Conservation (phyloP, 2,797 vertebrate species). For the Xiphophorus birchmanni region DNA sequence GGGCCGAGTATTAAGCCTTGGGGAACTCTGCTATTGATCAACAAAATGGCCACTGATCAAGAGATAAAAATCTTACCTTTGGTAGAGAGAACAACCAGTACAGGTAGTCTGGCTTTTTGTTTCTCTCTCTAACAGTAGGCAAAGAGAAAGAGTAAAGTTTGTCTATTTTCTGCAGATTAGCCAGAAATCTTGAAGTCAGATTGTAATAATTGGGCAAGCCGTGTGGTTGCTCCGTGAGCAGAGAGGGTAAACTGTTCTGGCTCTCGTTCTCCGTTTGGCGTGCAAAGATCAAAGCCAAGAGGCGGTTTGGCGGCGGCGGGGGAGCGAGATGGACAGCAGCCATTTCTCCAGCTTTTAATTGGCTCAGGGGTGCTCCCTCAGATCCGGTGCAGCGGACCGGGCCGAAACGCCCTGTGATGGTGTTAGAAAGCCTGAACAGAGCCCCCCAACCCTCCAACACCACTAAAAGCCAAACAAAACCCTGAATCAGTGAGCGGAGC, state of each 20-base stretch:
- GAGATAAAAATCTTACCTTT: background rate
- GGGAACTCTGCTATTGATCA: background rate
- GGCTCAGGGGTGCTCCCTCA: conserved; percentile 73
- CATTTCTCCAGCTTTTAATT: conserved; percentile 72
- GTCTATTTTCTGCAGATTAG: conserved; percentile 67
- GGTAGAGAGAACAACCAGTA: background rate
- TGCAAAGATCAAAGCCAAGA: conserved; percentile 76
- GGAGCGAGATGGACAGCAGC: conserved; percentile 69
- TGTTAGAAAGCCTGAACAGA: conserved; percentile 66
- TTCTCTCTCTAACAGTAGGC: conserved; percentile 17
- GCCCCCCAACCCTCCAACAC: conserved; percentile 23
- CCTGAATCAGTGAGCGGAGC: conserved; percentile 46
- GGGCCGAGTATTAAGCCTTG: background rate
- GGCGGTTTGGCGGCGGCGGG: conserved; percentile 29
- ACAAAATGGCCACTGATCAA: background rate
- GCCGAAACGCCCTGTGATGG: conserved; percentile 73
- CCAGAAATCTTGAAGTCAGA: conserved; percentile 71
- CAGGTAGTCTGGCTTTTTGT: conserved; percentile 4
- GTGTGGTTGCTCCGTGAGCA: conserved; percentile 52
- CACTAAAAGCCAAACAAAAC: conserved; percentile 66
- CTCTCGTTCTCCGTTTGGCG: conserved; percentile 64
- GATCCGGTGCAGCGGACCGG: conserved; percentile 79
- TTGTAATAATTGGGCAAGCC: conserved; percentile 76
- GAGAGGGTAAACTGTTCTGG: conserved; percentile 67
- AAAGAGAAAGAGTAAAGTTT: conserved; percentile 33